Percentiles rank a stretch among this genome's conserved stretches.
phyloP scores from a whole-genome alignment of 2,113 vertebrate genomes.

The Symphodus melops region DNA sequence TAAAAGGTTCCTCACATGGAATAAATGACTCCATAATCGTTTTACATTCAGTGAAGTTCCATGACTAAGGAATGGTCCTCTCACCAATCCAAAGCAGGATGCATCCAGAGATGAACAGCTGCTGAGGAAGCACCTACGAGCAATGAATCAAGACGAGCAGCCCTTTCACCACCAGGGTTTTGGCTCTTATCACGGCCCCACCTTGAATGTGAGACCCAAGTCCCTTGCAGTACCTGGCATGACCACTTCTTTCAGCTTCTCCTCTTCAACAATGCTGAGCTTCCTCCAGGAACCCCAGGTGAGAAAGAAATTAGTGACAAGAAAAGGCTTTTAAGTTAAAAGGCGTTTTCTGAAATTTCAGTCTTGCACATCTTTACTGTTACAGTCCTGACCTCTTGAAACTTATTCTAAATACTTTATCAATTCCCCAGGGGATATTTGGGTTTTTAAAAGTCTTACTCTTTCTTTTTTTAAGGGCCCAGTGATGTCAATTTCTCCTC shows the following conservation, averaged over 20 bases:
- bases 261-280: slow-evolving; percentile 47
- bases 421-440: no score
- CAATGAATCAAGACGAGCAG: slow-evolving; percentile 86
- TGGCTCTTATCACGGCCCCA: slow-evolving; percentile 69
- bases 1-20: slow-evolving; percentile 16
- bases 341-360: not conserved
- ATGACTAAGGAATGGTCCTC: not conserved
- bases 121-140: slow-evolving; percentile 85
- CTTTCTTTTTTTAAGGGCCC: slow-evolving; percentile 78
- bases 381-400: not conserved
- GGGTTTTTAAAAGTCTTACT: no score
- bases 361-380: not conserved
- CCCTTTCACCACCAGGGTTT: slow-evolving; percentile 82
- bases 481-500: slow-evolving; percentile 96
- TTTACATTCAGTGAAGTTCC: not conserved
- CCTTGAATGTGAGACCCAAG: slow-evolving; percentile 86
- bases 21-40: not conserved
- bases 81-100: slow-evolving; percentile 42
- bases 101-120: slow-evolving; percentile 74
- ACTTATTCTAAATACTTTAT: no score
- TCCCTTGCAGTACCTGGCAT: slow-evolving; percentile 92
- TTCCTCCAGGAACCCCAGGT: slow-evolving; percentile 86
- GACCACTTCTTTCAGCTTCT: slow-evolving; percentile 78
- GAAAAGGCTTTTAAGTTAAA: not conserved
- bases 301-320: not conserved